Evolutionary conservation across 2,113 vertebrate species (phyloP).

Genomic region (Grallaria varia): DNA sequence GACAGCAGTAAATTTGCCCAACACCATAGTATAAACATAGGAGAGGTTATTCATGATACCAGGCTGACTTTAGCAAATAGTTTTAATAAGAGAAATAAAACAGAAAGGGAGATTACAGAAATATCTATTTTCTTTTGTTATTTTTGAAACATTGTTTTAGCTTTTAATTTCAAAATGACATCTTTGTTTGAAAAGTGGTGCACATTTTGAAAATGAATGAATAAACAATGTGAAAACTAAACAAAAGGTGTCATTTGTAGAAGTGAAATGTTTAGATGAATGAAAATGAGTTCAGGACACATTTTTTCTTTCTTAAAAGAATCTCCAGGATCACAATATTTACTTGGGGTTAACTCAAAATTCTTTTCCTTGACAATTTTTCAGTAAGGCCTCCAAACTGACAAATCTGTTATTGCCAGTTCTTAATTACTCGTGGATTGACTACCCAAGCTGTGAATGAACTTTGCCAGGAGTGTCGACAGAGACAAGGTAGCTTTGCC

Average conservation of each 20-base stretch:
- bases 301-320: not conserved
- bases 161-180: not conserved
- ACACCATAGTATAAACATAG: not conserved
- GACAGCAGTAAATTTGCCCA: not conserved
- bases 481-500: not conserved
- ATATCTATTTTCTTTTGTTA: not conserved
- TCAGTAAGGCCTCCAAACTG: not conserved
- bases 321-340: not conserved
- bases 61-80: not conserved
- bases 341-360: not conserved
- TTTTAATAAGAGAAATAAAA: constrained; percentile 2
- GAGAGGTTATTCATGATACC: not conserved
- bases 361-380: not conserved
- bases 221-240: constrained; percentile 15
- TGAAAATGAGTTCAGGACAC: not conserved
- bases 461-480: not conserved
- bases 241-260: not conserved
- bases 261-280: constrained; percentile 12
- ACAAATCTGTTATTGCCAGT: not conserved
- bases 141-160: not conserved
- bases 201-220: not conserved
- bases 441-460: not conserved
- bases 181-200: not conserved
- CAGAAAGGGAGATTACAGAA: not conserved
- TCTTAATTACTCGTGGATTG: not conserved